Conservation (phyloP, 2,888 invertebrate genomes). For the Sarcophaga variegata region DNA sequence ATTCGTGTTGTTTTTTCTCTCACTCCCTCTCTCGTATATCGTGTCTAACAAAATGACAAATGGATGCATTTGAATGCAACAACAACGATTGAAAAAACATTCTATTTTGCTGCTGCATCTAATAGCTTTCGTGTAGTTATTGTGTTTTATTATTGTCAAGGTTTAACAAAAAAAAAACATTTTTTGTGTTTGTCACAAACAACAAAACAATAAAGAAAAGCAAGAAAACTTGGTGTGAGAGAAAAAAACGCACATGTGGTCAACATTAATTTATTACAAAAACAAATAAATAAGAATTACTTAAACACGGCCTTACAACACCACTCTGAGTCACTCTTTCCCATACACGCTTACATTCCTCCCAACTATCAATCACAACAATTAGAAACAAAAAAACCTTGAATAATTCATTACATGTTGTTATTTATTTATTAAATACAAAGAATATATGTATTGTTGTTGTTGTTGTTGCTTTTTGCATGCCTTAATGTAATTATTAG, state of each 20-base stretch:
- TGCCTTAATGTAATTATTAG: slow-evolving; percentile 56
- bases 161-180: neutral
- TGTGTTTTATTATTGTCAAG: slow-evolving; percentile 19
- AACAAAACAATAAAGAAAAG: neutral
- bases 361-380: neutral
- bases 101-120: neutral
- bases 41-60: slow-evolving; percentile 30
- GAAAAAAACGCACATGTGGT: slow-evolving; percentile 37
- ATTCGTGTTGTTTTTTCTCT: too few relatives aligned
- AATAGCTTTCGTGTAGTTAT: neutral
- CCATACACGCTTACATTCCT: too few relatives aligned
- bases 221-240: slow-evolving; percentile 54
- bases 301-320: too few relatives aligned
- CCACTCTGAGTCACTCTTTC: too few relatives aligned
- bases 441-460: neutral
- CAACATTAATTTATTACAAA: slow-evolving; percentile 62
- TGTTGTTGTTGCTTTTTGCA: slow-evolving; percentile 23
- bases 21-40: too few relatives aligned
- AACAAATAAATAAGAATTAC: neutral
- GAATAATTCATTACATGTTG: slow-evolving; percentile 61
- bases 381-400: slow-evolving; percentile 46
- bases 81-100: neutral
- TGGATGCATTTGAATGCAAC: slow-evolving; percentile 56
- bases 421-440: slow-evolving; percentile 14
- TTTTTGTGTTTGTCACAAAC: too few relatives aligned